phyloP scores from a whole-genome alignment of 2,797 vertebrate species.

The Lateolabrax maculatus region DNA sequence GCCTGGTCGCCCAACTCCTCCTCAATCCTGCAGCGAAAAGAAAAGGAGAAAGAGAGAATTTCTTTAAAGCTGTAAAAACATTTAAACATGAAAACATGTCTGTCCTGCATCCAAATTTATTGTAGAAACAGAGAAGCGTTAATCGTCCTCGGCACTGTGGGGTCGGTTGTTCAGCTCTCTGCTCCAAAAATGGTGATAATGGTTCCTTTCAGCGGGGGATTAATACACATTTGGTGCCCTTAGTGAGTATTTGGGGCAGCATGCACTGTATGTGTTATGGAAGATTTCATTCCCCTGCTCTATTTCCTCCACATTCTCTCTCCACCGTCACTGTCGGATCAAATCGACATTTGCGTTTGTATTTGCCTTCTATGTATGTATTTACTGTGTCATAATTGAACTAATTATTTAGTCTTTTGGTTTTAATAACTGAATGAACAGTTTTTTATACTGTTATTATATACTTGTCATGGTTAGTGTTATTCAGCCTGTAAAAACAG shows the following conservation, averaged over 20 bases:
- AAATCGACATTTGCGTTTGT: no score
- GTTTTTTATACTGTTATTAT: no score
- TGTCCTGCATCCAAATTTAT: neutral
- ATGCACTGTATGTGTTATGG: neutral
- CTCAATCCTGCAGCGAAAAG: slow-evolving; percentile 89
- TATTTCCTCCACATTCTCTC: no score
- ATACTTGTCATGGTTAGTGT: neutral
- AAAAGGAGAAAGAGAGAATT: neutral
- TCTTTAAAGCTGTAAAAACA: neutral
- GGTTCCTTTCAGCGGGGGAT: no score
- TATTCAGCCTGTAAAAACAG: neutral
- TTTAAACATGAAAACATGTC: neutral
- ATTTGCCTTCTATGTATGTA: neutral
- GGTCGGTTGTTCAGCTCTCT: neutral
- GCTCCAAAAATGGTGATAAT: no score
- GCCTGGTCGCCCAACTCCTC: slow-evolving; percentile 95
- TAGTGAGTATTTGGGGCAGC: neutral
- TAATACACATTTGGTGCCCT: neutral
- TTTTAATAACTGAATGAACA: neutral
- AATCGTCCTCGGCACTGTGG: neutral
- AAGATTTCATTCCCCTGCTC: no score
- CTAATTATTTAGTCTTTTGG: neutral
- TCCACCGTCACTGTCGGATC: no score
- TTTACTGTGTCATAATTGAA: no score
- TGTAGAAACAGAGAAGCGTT: no score